Evolutionary conservation across 1,140 invertebrate species (phyloP), one percentile per base, ranked within the genome.

Genomic region (Drosophila obscura): DNA sequence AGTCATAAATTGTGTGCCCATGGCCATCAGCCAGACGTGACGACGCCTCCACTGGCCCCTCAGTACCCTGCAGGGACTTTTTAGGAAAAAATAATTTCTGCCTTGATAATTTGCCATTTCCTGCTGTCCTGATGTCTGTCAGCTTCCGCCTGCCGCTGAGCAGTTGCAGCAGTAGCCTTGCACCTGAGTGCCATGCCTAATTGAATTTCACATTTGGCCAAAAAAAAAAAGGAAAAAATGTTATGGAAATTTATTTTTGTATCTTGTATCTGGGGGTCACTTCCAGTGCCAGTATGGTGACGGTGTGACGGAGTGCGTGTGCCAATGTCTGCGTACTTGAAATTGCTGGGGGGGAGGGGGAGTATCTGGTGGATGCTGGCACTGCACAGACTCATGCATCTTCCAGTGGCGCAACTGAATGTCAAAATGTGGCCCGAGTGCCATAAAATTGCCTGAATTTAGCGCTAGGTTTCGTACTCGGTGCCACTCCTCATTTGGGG

Each of bases 371-470:
- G 53, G 49, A 65, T 58, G 22, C 48, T 57, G 67, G 26, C 31
- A 43, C 74, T 77, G 79, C 31, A 43, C 74, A 82, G 79, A 82
- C 65, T 49, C 77, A 85, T 85, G 81, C 71, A 60, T 85, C 81
- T 85, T 85, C 60, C 81, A 84, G 80, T 85, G 81, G 77, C 76
- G 61, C 80, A 80, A 39, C 64, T 77, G 74, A 72, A 87, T 63
- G 82, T 88, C 82, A 88, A 77, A 88, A 88, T 55, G 60, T 63
- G 71, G 71, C 72, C 44, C 43, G 63, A 48, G 50, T 88, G 83
- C 76, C 83, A 88, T 88, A 83, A 88, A 88, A 88, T 88, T 88
- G 83, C 79, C 80, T 80, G 80, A 89, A 88, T 88, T 88, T 88
- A 88, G 83, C 83, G 83, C 76, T 88, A 77, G 78, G 77, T 73